Conservation (phyloP, 2,113 vertebrate species). For the Orientallactaga bullata region DNA sequence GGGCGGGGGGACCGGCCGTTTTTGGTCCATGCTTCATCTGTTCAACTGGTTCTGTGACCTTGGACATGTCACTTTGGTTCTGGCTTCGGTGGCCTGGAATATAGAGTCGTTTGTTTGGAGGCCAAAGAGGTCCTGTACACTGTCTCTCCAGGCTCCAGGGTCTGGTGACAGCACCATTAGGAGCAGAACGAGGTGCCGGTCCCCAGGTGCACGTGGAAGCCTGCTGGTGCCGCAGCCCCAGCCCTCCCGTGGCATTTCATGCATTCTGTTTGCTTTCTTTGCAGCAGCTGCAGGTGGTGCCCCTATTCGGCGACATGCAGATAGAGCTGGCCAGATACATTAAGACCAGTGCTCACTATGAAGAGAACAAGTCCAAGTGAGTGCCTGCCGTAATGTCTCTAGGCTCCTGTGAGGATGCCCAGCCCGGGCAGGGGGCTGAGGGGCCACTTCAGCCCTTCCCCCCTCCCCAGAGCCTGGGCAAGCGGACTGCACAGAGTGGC, state of each 20-base stretch:
- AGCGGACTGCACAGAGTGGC: conserved; percentile 39
- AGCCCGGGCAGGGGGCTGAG: conserved; percentile 77
- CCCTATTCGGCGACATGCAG: conserved; percentile 99
- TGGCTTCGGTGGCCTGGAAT: not conserved
- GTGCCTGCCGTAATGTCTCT: conserved; percentile 93
- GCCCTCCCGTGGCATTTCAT: conserved; percentile 47
- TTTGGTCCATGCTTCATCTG: not conserved
- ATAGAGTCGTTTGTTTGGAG: not conserved
- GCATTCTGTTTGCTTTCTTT: conserved; percentile 82
- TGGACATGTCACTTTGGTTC: not conserved
- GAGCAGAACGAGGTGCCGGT: not conserved
- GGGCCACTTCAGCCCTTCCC: conserved; percentile 79
- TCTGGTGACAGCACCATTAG: not conserved
- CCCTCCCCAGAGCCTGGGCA: conserved; percentile 80
- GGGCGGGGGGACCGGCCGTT: not conserved
- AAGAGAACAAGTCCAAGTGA: conserved; percentile 99
- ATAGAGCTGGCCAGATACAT: conserved; percentile 99
- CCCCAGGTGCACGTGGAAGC: not conserved
- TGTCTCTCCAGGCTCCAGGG: not conserved
- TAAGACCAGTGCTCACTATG: conserved; percentile 99
- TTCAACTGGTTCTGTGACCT: not conserved
- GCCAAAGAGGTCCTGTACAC: not conserved
- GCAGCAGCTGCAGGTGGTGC: conserved; percentile 98
- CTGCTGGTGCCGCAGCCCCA: not conserved
- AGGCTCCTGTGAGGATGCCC: conserved; percentile 86